Percentiles rank a stretch among this genome's conserved stretches.
These are phyloP conservation scores for Catharus minimus DNA, from an alignment of 2,113 vertebrate genomes.

Conservation along the genomic window DNA sequence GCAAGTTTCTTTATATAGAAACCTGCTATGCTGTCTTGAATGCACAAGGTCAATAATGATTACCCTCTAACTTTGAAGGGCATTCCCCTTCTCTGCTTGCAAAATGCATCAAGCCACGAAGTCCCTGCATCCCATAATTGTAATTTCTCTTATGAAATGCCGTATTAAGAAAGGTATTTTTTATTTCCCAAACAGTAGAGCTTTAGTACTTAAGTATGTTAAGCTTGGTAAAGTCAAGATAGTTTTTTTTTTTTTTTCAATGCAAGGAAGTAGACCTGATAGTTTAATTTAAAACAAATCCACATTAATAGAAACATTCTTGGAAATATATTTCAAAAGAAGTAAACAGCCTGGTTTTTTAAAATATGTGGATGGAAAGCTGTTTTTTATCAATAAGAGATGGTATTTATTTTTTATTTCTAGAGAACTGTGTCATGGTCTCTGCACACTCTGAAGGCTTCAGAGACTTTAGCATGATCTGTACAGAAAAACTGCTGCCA, in stretches of 20 bases:
- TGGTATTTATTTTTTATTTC: background rate
- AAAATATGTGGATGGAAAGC: background rate
- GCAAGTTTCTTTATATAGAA: constrained; percentile 69
- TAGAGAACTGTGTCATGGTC: background rate
- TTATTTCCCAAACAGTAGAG: background rate
- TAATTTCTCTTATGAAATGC: constrained; percentile 17
- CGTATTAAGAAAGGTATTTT: background rate
- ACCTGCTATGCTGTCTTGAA: constrained; percentile 66
- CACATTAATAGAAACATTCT: background rate
- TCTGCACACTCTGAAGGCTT: background rate
- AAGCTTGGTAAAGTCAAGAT: background rate
- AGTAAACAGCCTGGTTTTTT: background rate
- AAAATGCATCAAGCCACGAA: constrained; percentile 6
- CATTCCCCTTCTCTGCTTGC: constrained; percentile 50
- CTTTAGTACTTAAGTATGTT: background rate
- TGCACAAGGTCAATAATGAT: constrained; percentile 73
- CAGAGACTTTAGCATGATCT: background rate
- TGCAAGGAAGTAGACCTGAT: background rate
- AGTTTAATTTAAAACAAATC: background rate
- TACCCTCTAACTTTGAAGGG: constrained; percentile 71
- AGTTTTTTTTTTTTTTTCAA: background rate
- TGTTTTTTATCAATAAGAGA: background rate
- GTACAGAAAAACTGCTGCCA: background rate
- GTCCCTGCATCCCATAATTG: constrained; percentile 16
- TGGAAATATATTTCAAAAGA: background rate